These are phyloP conservation scores for Meandrina meandrites DNA, from an alignment of 92 coral and sea anemone species.

Conservation along the genomic window DNA sequence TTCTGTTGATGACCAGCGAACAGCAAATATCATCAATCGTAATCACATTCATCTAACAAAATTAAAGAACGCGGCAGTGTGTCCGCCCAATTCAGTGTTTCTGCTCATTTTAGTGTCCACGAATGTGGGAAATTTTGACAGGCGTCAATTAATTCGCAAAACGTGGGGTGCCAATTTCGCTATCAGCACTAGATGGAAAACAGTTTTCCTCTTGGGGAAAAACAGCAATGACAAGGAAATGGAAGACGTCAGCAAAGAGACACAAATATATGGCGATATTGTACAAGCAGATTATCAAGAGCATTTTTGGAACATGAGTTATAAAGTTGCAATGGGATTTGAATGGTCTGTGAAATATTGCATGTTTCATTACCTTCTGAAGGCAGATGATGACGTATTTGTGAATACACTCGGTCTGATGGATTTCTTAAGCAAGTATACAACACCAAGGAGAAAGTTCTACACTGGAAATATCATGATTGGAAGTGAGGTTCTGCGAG, in stretches of 20 bases:
- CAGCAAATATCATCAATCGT: neutral
- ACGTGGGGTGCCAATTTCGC: slow-evolving; percentile 67
- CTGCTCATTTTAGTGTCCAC: slow-evolving; percentile 65
- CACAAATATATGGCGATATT: slow-evolving; percentile 57
- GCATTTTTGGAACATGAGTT: slow-evolving; percentile 66
- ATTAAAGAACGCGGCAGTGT: slow-evolving; percentile 29
- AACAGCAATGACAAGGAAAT: slow-evolving; percentile 54
- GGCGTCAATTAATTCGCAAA: slow-evolving; percentile 60
- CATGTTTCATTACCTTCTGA: slow-evolving; percentile 52
- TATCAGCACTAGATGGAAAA: slow-evolving; percentile 48
- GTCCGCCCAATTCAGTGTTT: slow-evolving; percentile 34
- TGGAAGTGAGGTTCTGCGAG: neutral
- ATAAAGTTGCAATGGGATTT: slow-evolving; percentile 78
- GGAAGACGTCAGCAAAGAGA: slow-evolving; percentile 29
- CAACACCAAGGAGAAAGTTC: slow-evolving; percentile 46
- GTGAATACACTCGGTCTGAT: slow-evolving; percentile 60
- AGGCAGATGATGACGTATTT: slow-evolving; percentile 70
- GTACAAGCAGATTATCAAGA: slow-evolving; percentile 53
- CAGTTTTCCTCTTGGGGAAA: slow-evolving; percentile 56
- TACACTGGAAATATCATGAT: slow-evolving; percentile 18
- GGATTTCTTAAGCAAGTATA: slow-evolving; percentile 29
- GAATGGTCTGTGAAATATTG: slow-evolving; percentile 74
- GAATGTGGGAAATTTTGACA: slow-evolving; percentile 64
- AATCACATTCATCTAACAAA: slow-evolving; percentile 29
- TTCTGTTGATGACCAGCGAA: too few species aligned